Base-by-base conservation (phyloP, 2,113 vertebrate genomes). In the Menura novaehollandiae region DNA sequence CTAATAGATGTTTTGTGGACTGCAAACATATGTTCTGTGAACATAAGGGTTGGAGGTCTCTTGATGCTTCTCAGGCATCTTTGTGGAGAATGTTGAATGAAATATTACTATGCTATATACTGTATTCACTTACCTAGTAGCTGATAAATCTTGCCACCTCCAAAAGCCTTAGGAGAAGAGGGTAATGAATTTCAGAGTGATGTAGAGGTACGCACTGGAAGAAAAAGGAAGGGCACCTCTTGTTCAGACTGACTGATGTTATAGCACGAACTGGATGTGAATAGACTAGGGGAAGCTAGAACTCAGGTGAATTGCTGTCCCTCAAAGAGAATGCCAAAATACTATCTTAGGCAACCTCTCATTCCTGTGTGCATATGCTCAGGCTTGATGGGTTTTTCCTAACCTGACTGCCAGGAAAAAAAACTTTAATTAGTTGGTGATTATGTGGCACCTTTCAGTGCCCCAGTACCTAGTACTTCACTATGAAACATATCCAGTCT, bases 131-230 rank as follows among this genome's bases (percentile, higher is more conserved):
- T 82, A 87, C 8, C 46, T 63, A 69, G 58, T 28, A 85, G 22
- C 32, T 63, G 58, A 93, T 95, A 89, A 80, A 93, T 87, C 59
- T 95, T 85, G 37, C 32, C 33, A 32, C 46, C 24, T 84, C 49
- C n/a, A 73, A 56, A 94, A 94, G 82, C 91, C 55, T 93, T 52
- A 95, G 85, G 33, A 85, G 30, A 53, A 78, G 35, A 72, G 66
- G 13, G 53, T 71, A 94, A 76, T 89, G n/a, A 91, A 96, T 96
- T 88, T 96, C 73, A 89, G 77, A 51, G 49, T 95, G 72, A 87
- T 93, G 26, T 47, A 95, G 73, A 89, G 35, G 13, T 46, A 71
- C 15, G 58, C 30, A 37, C 21, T 23, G 53, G 43, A 96, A 97
- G 89, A 64, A 60, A 96, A 95, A 92, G 63, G 44, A 93, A 96